phyloP scores from a whole-genome alignment of 2,797 vertebrate genomes.

The Allobates femoralis region DNA sequence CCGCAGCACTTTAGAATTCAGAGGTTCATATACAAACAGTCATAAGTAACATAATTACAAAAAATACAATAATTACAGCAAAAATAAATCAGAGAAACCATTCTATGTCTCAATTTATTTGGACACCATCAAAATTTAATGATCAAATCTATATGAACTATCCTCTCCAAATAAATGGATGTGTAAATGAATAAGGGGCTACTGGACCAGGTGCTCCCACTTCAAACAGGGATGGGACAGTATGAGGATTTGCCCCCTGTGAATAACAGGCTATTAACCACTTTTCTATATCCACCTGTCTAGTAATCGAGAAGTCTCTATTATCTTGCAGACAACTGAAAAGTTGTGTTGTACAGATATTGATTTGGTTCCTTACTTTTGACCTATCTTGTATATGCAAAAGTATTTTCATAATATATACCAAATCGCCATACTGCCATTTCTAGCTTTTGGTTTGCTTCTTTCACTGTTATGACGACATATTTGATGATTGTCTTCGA shows the following conservation, averaged over 20 bases:
- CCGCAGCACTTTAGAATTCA: too few relatives aligned
- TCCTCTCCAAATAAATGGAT: background rate
- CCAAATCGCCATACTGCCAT: background rate
- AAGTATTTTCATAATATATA: background rate
- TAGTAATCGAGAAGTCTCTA: background rate
- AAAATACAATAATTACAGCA: too few relatives aligned
- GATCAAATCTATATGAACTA: background rate
- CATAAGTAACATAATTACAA: too few relatives aligned
- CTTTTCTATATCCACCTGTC: background rate
- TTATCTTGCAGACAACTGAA: background rate
- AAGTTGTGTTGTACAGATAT: background rate
- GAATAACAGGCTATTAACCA: too few relatives aligned
- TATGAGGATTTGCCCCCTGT: too few relatives aligned
- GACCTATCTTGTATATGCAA: background rate
- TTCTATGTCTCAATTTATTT: too few relatives aligned
- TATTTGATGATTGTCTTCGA: too few relatives aligned
- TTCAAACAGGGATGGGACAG: too few relatives aligned
- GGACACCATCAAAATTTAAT: too few relatives aligned
- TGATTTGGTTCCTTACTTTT: background rate
- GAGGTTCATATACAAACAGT: too few relatives aligned
- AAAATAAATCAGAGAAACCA: too few relatives aligned
- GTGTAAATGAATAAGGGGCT: background rate
- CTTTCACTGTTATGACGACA: background rate
- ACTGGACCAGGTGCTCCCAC: too few relatives aligned
- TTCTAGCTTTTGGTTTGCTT: background rate